Evolutionary conservation across 2,113 vertebrate genomes (phyloP).

Genomic region (Trematocara marginatum): DNA sequence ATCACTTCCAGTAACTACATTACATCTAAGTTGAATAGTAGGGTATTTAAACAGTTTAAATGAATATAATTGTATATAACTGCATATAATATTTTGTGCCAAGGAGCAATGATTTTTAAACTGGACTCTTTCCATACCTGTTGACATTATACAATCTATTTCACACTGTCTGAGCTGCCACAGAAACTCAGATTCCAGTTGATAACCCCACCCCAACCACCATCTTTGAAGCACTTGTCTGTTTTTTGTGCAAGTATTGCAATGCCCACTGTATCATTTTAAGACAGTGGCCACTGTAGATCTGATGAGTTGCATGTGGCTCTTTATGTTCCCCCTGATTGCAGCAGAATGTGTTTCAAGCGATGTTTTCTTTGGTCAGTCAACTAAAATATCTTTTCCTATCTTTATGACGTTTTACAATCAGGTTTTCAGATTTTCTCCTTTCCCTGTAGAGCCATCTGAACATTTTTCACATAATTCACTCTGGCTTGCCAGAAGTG

Average conservation of each 20-base stretch:
- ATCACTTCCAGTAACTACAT: background rate
- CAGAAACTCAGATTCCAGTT: background rate
- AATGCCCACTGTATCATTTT: background rate
- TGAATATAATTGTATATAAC: background rate
- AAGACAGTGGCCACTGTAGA: background rate
- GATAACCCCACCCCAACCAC: background rate
- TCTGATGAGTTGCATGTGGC: background rate
- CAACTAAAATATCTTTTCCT: background rate
- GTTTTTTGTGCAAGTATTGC: background rate
- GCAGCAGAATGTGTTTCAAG: background rate
- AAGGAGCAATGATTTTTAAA: background rate
- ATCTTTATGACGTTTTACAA: background rate
- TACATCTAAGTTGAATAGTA: background rate
- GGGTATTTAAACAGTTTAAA: background rate
- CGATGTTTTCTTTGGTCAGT: background rate
- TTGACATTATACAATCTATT: background rate
- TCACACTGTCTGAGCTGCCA: background rate
- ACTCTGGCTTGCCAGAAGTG: background rate
- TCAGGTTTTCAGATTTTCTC: background rate
- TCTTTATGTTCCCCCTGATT: background rate
- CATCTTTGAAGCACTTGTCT: background rate
- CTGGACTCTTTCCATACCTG: background rate
- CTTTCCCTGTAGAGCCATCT: background rate
- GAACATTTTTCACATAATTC: background rate
- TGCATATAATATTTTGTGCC: background rate